A percentile compares a stretch with the other conserved stretches of the same genome.
Evolutionary conservation across 2,888 invertebrate species (phyloP).

Genomic region (Pterobdella sp.): DNA sequence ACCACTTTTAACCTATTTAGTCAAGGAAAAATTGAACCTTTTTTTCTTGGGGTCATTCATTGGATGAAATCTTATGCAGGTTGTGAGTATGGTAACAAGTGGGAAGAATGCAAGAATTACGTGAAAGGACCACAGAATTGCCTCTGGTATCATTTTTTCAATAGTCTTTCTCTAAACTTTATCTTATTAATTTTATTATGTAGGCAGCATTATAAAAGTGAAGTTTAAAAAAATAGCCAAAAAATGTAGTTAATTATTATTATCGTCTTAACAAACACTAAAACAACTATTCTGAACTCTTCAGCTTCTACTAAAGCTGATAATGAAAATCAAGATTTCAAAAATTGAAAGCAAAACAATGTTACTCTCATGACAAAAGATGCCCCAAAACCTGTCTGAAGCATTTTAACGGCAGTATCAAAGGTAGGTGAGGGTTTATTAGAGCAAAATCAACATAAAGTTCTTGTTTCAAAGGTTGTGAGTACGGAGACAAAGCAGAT

Average conservation of each 20-base stretch:
- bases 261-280: no score
- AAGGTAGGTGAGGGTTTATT: not conserved
- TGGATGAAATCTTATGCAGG: not conserved
- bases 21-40: not conserved
- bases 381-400: slow-evolving; percentile 23
- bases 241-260: no score
- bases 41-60: not conserved
- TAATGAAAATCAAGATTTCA: slow-evolving; percentile 9
- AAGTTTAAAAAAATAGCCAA: no score
- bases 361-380: slow-evolving; percentile 18
- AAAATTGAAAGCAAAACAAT: slow-evolving; percentile 22
- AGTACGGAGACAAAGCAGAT: slow-evolving; percentile 28
- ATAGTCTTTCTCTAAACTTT: not conserved
- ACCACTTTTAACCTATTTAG: not conserved
- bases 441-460: not conserved
- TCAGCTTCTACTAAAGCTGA: slow-evolving; percentile 12
- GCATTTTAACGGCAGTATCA: slow-evolving; percentile 1
- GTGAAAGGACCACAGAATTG: not conserved
- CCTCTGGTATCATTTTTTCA: not conserved
- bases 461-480: slow-evolving; percentile 19
- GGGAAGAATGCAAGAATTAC: not conserved
- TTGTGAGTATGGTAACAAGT: slow-evolving; percentile 28
- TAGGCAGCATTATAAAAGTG: no score
- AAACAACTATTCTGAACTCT: not conserved
- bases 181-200: not conserved